phyloP scores from a whole-genome alignment of 1,140 invertebrate genomes.

The Oscheius sp. region DNA sequence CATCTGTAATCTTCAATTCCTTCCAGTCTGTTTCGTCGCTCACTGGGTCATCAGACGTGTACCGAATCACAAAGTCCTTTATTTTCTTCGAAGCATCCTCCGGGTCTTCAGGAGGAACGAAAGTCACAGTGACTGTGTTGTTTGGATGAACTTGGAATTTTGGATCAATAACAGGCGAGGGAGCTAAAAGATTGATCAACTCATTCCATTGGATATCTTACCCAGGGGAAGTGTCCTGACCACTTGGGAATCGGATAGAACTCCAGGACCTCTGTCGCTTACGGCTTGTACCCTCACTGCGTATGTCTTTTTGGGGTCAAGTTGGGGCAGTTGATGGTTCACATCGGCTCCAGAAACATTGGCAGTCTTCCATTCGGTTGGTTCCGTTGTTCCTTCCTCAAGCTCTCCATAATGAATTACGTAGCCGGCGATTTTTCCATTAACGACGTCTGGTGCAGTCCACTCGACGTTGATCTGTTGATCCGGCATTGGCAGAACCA shows the following conservation, averaged over 20 bases:
- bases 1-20: constrained; percentile 47
- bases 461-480: constrained; percentile 58
- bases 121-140: constrained; percentile 54
- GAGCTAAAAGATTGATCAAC: constrained; percentile 23
- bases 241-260: constrained; percentile 49
- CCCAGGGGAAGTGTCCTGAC: constrained; percentile 49
- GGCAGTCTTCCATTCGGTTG: constrained; percentile 50
- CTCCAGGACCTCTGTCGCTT: constrained; percentile 56
- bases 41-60: constrained; percentile 54
- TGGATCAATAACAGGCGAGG: constrained; percentile 23
- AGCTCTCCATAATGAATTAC: constrained; percentile 58
- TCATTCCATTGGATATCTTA: constrained; percentile 8
- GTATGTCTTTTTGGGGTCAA: constrained; percentile 55
- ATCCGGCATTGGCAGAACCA: constrained; percentile 48
- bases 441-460: constrained; percentile 59
- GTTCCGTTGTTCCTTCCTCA: constrained; percentile 42
- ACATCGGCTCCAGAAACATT: constrained; percentile 51
- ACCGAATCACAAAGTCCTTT: constrained; percentile 52
- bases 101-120: constrained; percentile 53
- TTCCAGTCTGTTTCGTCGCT: constrained; percentile 56
- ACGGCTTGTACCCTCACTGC: constrained; percentile 54
- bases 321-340: constrained; percentile 38
- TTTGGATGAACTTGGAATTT: constrained; percentile 50
- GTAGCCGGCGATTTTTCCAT: constrained; percentile 51
- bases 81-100: constrained; percentile 56